Percentiles rank a stretch among this genome's conserved stretches.
phyloP scores from a whole-genome alignment of 2,888 invertebrate genomes.

The Limenitis arthemis region DNA sequence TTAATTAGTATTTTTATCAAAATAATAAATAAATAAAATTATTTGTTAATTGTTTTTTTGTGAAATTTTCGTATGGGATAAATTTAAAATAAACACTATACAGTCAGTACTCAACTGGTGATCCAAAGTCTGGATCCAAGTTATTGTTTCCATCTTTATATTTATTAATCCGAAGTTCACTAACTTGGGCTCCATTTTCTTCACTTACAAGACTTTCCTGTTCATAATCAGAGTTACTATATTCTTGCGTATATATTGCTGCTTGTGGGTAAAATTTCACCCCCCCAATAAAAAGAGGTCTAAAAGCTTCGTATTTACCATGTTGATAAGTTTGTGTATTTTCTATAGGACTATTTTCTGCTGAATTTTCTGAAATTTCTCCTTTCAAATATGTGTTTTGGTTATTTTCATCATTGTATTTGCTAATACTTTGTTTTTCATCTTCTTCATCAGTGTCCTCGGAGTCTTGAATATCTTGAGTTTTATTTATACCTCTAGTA shows the following conservation, averaged over 20 bases:
- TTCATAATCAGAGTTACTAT: conserved; percentile 24
- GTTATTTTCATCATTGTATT: conserved; percentile 24
- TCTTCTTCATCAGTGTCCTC: conserved; percentile 25
- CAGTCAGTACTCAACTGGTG: conserved; percentile 43
- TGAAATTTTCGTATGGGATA: too few species aligned
- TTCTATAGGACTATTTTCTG: conserved; percentile 23
- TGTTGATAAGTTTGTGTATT: conserved; percentile 30
- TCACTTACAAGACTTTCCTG: conserved; percentile 9
- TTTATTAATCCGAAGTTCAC: conserved; percentile 19
- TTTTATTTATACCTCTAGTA: conserved; percentile 28
- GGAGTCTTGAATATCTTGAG: conserved; percentile 26
- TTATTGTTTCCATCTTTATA: conserved; percentile 46
- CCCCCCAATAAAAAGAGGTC: conserved; percentile 37
- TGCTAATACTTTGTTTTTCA: conserved; percentile 11
- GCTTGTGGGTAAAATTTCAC: conserved; percentile 38
- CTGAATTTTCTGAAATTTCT: conserved; percentile 7
- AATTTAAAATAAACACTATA: neutral
- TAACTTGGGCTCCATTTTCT: conserved; percentile 4
- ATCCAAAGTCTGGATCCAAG: conserved; percentile 41
- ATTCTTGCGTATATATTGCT: conserved; percentile 33
- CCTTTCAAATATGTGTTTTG: conserved; percentile 2
- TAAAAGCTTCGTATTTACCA: conserved; percentile 36
- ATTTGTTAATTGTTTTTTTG: too few species aligned
- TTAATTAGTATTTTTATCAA: too few species aligned
- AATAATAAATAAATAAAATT: too few species aligned